Conservation (phyloP, 2,113 vertebrate species). For the cattle (Bos taurus) region ARS-UCD2.0 NC_037343.1:27687001-27687500, state of each 20-base stretch:
- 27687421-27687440: background rate
- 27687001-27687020: background rate
- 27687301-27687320: no score
- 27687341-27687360: background rate
- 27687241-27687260: no score
- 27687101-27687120: background rate
- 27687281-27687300: no score
- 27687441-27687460: background rate
- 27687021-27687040: background rate
- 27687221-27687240: no score
- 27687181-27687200: no score
- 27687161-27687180: no score
- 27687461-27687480: background rate
- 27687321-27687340: background rate
- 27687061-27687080: background rate
- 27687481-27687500: background rate
- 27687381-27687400: background rate
- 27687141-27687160: background rate
- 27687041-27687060: background rate
- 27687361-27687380: background rate
- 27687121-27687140: background rate
- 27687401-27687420: background rate
- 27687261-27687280: no score
- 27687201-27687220: no score
- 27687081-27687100: background rate